phyloP scores from a whole-genome alignment of 2,113 vertebrate species.

The Rostratula benghalensis region DNA sequence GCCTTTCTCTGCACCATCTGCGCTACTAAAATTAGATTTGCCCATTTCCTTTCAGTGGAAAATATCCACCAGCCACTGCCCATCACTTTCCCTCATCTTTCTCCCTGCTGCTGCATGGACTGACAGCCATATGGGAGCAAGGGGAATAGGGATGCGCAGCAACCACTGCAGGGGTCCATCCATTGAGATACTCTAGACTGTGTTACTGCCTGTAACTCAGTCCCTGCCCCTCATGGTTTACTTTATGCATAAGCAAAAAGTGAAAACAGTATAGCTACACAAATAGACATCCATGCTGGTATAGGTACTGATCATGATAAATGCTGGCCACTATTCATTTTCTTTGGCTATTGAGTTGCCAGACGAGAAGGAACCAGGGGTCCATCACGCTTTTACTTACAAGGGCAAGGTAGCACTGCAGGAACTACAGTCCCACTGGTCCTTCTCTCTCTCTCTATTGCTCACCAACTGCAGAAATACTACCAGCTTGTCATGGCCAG shows the following conservation, averaged over 20 bases:
- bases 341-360: neutral
- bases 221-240: neutral
- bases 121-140: neutral
- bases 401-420: neutral
- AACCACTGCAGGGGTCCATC: neutral
- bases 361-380: neutral
- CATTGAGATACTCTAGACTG: neutral
- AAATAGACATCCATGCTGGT: neutral
- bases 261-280: neutral
- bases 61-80: neutral
- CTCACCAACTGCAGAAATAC: neutral
- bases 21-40: neutral
- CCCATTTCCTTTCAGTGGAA: neutral
- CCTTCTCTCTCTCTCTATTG: neutral
- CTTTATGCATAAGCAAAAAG: neutral
- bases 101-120: neutral
- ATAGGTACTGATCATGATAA: neutral
- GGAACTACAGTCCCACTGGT: neutral
- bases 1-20: neutral
- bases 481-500: neutral
- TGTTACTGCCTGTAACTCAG: neutral
- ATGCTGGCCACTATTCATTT: neutral
- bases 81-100: neutral
- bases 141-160: neutral
- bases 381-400: neutral